Base-by-base conservation (phyloP, 2,113 vertebrate species). In the Pionites leucogaster region DNA sequence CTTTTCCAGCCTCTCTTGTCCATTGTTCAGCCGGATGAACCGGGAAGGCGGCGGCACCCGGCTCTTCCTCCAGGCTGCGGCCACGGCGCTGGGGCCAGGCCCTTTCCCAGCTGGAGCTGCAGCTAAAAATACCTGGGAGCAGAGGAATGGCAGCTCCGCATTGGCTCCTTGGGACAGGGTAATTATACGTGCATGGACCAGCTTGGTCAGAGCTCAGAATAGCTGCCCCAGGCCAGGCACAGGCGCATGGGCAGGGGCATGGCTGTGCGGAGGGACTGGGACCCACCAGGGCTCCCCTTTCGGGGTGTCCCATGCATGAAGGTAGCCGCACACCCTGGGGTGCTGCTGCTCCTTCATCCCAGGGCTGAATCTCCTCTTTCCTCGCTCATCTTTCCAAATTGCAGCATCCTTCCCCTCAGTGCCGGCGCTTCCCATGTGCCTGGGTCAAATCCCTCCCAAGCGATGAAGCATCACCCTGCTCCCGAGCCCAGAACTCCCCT, bases 21-120 rank as follows among this genome's bases (percentile, higher is more conserved):
- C 91, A 96, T 93, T 95, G 96, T 95, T 92, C 4, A 0, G 86
- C 94, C 91, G 94, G 95, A 96, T 95, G 90, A 65, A 22, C 53
- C 49, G 10, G 49, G 69, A 82, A 67, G 22, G 49, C 12, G 64
- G 80, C 1, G 42, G 91, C 91, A 85, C 69, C 60, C 6, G 15
- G 71, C 91, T 92, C 81, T 96, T 96, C 96, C 95, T 95, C 83
- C 41, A 1, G 84, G 23, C 76, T 53, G 53, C 0, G 20, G 80
- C 86, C 39, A 0, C 11, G 1, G 35, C 0, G 1, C 50, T 64
- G 80, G 62, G 80, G 76, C 77, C 76, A 11, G 55, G 89, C 89
- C 47, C 77, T 93, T 91, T 84, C 94, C 96, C 89, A 76, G n/a
- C 71, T 13, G 10, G 17, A 8, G n/a, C 88, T 23, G 4, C 62